Percentiles rank a stretch among this genome's conserved stretches.
Conservation (phyloP, 2,113 vertebrate genomes). For the Falco punctatus region DNA sequence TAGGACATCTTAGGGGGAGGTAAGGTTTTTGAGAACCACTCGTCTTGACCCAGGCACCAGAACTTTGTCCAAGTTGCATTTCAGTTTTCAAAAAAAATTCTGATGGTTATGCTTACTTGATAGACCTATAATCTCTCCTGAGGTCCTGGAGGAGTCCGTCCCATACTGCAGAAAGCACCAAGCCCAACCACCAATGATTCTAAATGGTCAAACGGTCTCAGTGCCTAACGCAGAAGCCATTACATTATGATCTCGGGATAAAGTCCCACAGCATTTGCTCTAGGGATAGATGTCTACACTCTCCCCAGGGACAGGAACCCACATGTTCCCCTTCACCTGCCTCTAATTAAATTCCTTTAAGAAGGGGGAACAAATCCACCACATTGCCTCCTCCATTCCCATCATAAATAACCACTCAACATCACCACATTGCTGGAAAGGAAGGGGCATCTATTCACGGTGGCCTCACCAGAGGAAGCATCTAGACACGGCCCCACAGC, state of each 20-base stretch:
- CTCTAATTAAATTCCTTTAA: background rate
- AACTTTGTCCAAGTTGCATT: background rate
- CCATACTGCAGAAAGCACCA: background rate
- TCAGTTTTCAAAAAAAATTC: background rate
- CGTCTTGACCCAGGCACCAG: background rate
- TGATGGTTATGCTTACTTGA: background rate
- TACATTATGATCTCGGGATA: background rate
- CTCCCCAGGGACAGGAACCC: background rate
- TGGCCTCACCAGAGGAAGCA: background rate
- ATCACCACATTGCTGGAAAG: rapidly evolving
- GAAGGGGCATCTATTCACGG: background rate
- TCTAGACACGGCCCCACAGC: background rate
- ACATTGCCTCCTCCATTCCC: background rate
- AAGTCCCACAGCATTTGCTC: background rate
- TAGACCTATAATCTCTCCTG: background rate
- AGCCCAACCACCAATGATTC: background rate
- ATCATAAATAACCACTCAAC: background rate
- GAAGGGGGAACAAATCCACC: background rate
- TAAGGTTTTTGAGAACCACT: background rate
- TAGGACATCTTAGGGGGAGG: background rate
- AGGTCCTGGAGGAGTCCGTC: background rate
- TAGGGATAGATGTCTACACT: background rate
- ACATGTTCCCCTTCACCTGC: background rate
- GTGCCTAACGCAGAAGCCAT: background rate
- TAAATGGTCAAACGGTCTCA: background rate